A percentile compares a stretch with the other conserved stretches of the same genome.
Evolutionary conservation across 2,888 invertebrate species (phyloP).

Genomic region (Charanyca ferruginea): DNA sequence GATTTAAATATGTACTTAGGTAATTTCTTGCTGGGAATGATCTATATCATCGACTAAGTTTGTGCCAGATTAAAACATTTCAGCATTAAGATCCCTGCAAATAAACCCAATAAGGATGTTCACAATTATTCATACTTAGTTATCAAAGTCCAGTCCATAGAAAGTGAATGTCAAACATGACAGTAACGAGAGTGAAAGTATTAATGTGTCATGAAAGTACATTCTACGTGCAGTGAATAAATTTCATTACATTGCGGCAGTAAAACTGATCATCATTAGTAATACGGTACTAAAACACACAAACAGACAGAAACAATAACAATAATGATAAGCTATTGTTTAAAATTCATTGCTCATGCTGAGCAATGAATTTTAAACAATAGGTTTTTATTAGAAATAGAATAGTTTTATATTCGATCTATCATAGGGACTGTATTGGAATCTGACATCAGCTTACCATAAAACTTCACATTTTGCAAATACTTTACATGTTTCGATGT

Average conservation of each 20-base stretch:
- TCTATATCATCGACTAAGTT: no score
- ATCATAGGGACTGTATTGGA: background rate
- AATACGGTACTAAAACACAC: conserved; percentile 2
- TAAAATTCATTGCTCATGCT: conserved; percentile 4
- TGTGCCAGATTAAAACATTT: no score
- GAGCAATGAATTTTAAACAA: no score
- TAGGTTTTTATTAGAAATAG: background rate
- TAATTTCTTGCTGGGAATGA: background rate
- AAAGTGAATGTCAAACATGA: background rate
- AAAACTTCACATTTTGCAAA: background rate
- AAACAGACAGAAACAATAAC: conserved; percentile 32
- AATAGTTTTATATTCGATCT: background rate
- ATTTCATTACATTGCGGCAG: conserved; percentile 26
- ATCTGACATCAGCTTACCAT: background rate
- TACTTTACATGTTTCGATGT: no score
- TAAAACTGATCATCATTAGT: conserved; percentile 27
- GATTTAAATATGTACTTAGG: background rate
- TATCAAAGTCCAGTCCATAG: background rate
- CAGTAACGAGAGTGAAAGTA: conserved; percentile 40
- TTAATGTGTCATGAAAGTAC: conserved; percentile 13
- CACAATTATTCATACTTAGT: background rate
- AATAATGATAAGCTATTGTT: conserved; percentile 18
- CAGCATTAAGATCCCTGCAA: background rate
- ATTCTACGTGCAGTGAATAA: conserved; percentile 36
- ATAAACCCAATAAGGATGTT: background rate